Percentiles rank a stretch among this genome's conserved stretches.
phyloP scores from a whole-genome alignment of 2,888 invertebrate genomes.

The Chesias legatella region DNA sequence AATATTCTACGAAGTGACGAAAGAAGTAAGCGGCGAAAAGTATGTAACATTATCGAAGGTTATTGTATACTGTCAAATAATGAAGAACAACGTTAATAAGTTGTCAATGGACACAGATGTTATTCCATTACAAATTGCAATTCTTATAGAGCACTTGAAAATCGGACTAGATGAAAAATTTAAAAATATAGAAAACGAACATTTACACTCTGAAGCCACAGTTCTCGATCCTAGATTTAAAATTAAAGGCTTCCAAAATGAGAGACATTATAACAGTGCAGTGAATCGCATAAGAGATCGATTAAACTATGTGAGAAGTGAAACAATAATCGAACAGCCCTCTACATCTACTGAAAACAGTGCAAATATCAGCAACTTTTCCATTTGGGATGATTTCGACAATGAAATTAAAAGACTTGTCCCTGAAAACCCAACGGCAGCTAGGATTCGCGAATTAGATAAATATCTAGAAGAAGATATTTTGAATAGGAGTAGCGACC shows the following conservation, averaged over 20 bases:
- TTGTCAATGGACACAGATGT: constrained; percentile 5
- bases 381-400: constrained; percentile 5
- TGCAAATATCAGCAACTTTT: constrained; percentile 6
- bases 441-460: constrained; percentile 5
- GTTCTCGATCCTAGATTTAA: constrained; percentile 6
- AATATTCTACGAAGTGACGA: too few species aligned
- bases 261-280: constrained; percentile 6
- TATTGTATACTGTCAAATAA: constrained; percentile 3
- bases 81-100: constrained; percentile 4
- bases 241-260: constrained; percentile 4
- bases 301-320: constrained; percentile 8
- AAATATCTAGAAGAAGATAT: constrained; percentile 7
- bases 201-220: constrained; percentile 5
- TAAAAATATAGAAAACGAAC: constrained; percentile 6
- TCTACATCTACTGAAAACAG: constrained; percentile 7
- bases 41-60: constrained; percentile 2
- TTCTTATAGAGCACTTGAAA: constrained; percentile 5
- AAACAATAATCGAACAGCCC: constrained; percentile 5
- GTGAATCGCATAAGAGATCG: constrained; percentile 7
- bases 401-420: constrained; percentile 2
- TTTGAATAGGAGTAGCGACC: constrained; percentile 6
- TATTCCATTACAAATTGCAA: constrained; percentile 5
- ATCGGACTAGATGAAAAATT: constrained; percentile 4
- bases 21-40: constrained; percentile 1
- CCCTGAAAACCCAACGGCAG: constrained; percentile 6